Evolutionary conservation across 2,888 invertebrate genomes (phyloP).

Genomic region (Synergus umbraculus): DNA sequence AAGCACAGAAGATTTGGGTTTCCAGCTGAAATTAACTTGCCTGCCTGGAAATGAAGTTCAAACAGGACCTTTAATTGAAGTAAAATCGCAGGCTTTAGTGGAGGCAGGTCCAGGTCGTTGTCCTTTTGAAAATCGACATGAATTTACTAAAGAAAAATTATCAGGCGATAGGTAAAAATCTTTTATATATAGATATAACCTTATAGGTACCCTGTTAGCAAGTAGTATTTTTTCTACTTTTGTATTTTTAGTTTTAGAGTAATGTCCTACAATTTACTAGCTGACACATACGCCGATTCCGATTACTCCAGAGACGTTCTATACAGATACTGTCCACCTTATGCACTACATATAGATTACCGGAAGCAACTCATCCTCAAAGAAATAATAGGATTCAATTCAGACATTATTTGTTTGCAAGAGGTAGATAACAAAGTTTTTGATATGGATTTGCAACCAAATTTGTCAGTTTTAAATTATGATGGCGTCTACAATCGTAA

Average conservation of each 20-base stretch:
- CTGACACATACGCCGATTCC: constrained; percentile 93
- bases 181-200: not conserved
- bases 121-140: constrained; percentile 89
- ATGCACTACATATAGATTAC: constrained; percentile 90
- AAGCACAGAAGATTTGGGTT: constrained; percentile 82
- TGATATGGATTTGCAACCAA: constrained; percentile 82
- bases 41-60: constrained; percentile 79
- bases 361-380: constrained; percentile 90
- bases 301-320: constrained; percentile 86
- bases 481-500: constrained; percentile 84
- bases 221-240: constrained; percentile 43
- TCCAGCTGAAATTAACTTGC: constrained; percentile 82
- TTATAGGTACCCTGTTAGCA: not conserved
- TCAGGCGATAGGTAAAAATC: constrained; percentile 80
- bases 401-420: constrained; percentile 94
- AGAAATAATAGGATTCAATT: constrained; percentile 93
- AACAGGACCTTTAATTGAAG: constrained; percentile 82
- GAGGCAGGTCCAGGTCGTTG: constrained; percentile 88
- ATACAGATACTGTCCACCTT: constrained; percentile 90
- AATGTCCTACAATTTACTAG: constrained; percentile 93
- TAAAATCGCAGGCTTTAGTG: constrained; percentile 81
- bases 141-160: constrained; percentile 82
- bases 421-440: constrained; percentile 93
- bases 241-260: constrained; percentile 84
- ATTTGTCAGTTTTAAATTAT: constrained; percentile 80